Base-by-base conservation (phyloP, 2,797 vertebrate genomes). In the Meda fulgida region DNA sequence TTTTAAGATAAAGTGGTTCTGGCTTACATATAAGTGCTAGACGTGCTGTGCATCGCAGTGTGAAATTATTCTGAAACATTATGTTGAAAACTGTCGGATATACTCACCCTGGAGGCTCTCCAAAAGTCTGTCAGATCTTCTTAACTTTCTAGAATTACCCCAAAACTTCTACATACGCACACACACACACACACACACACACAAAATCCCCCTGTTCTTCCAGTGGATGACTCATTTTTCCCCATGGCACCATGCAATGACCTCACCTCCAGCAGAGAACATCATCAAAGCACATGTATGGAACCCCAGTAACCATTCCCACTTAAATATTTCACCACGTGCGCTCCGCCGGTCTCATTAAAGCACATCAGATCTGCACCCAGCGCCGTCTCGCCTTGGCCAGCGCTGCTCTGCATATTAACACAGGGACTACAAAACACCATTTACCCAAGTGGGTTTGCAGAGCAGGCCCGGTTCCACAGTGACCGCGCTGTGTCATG, bases 251-350 rank as follows among this genome's bases (percentile, higher is more conserved):
- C 4, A 38, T 34, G 48, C 66, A 83, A 36, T 87, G 88, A 91
- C 85, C 75, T 86, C 84, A 78, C 78, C 72, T 82, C 85, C 26
- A 81, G 29, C 55, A 4, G 14, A 66, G 71, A n/a, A 78, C 51
- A 84, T 48, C 83, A 84, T 84, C 83, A 84, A 84, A 84, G 75
- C 51, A 43, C 6, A 21, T 71, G 83, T 48, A 78, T 71, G 51
- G 51, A 77, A 51, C 55, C 29, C 60, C 63, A 83, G 85, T 70
- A 69, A 86, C 7, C 65, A 21, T 55, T 71, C 67, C 36, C 11
- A 11, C 75, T 73, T 85, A 76, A 87, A 87, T 80, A 75, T 84
- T 84, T 89, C 38, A 77, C 70, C 65, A 69, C 10, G 51, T 40
- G 29, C 40, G 7, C 31, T 65, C 58, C 77, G 16, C 67, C 40